phyloP scores from a whole-genome alignment of 2,113 vertebrate genomes.

The Chloroceryle aenea region DNA sequence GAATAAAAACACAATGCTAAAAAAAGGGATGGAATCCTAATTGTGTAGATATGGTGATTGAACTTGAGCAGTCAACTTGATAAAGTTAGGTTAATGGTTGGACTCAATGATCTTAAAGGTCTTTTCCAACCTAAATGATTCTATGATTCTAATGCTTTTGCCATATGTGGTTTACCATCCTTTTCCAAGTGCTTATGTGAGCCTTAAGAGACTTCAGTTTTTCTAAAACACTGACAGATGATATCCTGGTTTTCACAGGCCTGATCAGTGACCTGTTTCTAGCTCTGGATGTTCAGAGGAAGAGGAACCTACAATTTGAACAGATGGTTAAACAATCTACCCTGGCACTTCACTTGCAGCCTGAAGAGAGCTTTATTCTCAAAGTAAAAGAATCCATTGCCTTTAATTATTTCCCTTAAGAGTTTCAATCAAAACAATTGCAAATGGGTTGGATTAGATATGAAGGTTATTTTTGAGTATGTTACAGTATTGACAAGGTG shows the following conservation, averaged over 20 bases:
- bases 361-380: slow-evolving; percentile 88
- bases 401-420: slow-evolving; percentile 1
- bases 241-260: slow-evolving; percentile 83
- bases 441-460: not conserved
- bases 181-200: slow-evolving; percentile 81
- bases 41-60: too few relatives aligned
- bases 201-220: slow-evolving; percentile 87
- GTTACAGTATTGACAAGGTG: not conserved
- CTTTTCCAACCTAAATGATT: too few relatives aligned
- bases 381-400: slow-evolving; percentile 76
- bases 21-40: not conserved
- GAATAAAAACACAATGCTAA: not conserved
- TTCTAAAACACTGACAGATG: slow-evolving; percentile 87
- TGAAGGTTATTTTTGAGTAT: slow-evolving; percentile 11
- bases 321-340: slow-evolving; percentile 81
- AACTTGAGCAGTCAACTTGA: too few relatives aligned
- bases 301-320: slow-evolving; percentile 80
- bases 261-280: slow-evolving; percentile 87
- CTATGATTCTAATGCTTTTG: not conserved
- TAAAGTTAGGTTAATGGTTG: too few relatives aligned
- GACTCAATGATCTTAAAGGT: too few relatives aligned
- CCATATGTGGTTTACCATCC: not conserved
- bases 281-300: slow-evolving; percentile 81
- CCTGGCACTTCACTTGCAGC: slow-evolving; percentile 83
- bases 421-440: slow-evolving; percentile 23